Evolutionary conservation across 2,797 vertebrate species (phyloP).

Genomic region (Hydrolagus colliei): DNA sequence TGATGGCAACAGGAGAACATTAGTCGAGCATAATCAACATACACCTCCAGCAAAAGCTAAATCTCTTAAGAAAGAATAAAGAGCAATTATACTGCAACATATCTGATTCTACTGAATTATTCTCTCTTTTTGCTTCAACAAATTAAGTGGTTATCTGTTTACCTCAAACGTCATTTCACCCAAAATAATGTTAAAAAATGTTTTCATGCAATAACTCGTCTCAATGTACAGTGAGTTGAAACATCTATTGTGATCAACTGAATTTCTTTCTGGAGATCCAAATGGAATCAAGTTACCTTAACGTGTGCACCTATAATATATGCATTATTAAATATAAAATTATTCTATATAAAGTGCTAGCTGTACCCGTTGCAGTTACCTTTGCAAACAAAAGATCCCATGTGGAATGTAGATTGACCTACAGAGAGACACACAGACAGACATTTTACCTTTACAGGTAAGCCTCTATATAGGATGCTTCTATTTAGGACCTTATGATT

Average conservation of each 20-base stretch:
- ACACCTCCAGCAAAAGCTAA: neutral
- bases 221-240: neutral
- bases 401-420: no score
- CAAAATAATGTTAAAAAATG: neutral
- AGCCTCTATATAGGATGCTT: no score
- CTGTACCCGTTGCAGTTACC: no score
- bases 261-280: neutral
- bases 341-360: no score
- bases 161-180: neutral
- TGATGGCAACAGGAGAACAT: neutral
- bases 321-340: constrained; percentile 11
- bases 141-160: neutral
- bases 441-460: no score
- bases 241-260: neutral
- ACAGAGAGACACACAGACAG: no score
- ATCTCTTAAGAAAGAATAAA: constrained; percentile 32
- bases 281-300: neutral
- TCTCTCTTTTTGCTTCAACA: constrained; percentile 31
- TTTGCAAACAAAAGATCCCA: no score
- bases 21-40: neutral
- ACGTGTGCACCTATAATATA: neutral
- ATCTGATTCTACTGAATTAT: constrained; percentile 27
- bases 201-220: neutral
- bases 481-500: no score
- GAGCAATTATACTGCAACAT: neutral